These are phyloP conservation scores for Callyntrura sp. DNA, from an alignment of 2,888 invertebrate species.

Conservation along the genomic window DNA sequence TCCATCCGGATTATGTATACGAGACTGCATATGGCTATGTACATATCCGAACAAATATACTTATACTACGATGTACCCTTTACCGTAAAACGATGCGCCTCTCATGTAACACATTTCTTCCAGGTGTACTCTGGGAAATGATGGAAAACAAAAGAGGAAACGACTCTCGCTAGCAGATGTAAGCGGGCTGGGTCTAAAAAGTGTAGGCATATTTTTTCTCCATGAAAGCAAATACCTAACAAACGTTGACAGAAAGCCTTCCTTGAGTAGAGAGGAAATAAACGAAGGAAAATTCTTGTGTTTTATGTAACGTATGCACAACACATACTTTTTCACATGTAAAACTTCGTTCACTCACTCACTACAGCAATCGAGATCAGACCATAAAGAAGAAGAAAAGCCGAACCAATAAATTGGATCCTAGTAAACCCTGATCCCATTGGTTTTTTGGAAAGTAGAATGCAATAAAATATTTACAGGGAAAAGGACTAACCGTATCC, in stretches of 20 bases:
- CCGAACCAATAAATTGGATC: slow-evolving; percentile 74
- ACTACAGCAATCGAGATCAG: slow-evolving; percentile 55
- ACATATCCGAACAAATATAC: neutral
- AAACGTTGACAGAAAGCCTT: slow-evolving; percentile 67
- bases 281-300: slow-evolving; percentile 34
- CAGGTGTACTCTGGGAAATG: slow-evolving; percentile 33
- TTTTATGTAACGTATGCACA: slow-evolving; percentile 19
- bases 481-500: slow-evolving; percentile 64
- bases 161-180: slow-evolving; percentile 40
- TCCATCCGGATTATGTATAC: neutral
- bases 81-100: neutral
- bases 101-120: slow-evolving; percentile 4
- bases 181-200: slow-evolving; percentile 23
- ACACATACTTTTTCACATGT: slow-evolving; percentile 40
- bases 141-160: slow-evolving; percentile 48
- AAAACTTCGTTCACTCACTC: slow-evolving; percentile 39
- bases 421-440: slow-evolving; percentile 66
- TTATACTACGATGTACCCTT: neutral
- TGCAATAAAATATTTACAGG: slow-evolving; percentile 79
- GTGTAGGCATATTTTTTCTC: slow-evolving; percentile 43
- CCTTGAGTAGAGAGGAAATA: neutral
- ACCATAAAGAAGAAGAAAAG: slow-evolving; percentile 54
- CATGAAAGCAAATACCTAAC: slow-evolving; percentile 57
- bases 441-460: slow-evolving; percentile 70
- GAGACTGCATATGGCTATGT: neutral